phyloP scores from a whole-genome alignment of 2,113 vertebrate genomes.

The Prionailurus bengalensis region DNA sequence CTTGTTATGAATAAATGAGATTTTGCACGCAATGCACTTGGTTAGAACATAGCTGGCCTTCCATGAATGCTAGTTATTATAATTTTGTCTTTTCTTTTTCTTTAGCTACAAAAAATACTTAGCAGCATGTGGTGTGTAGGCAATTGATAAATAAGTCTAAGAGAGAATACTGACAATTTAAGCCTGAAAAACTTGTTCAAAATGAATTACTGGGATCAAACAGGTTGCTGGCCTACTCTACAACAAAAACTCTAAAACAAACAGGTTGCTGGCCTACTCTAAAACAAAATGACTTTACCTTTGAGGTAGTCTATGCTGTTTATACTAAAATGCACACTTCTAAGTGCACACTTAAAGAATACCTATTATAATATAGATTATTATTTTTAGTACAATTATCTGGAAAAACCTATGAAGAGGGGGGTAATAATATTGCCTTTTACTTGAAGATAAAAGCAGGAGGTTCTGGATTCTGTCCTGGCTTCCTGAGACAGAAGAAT shows the following conservation, averaged over 20 bases:
- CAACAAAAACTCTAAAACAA: not conserved
- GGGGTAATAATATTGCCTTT: not conserved
- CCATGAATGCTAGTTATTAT: not conserved
- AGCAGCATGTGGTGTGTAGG: not conserved
- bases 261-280: not conserved
- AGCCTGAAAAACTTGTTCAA: not conserved
- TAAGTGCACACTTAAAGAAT: not conserved
- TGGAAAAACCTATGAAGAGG: not conserved
- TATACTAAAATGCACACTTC: not conserved
- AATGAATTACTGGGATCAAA: not conserved
- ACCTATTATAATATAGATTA: not conserved
- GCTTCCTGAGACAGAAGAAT: not conserved
- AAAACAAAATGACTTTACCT: slow-evolving; percentile 1
- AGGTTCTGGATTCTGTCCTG: not conserved
- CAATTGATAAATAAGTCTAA: not conserved
- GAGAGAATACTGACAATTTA: not conserved
- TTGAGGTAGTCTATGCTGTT: not conserved
- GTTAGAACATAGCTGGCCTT: not conserved
- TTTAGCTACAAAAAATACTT: not conserved
- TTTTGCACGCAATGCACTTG: not conserved
- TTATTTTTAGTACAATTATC: not conserved
- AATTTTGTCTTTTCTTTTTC: slow-evolving; percentile 4
- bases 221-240: not conserved
- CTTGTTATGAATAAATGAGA: slow-evolving; percentile 8
- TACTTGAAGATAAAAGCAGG: not conserved